phyloP scores from a whole-genome alignment of 2,888 invertebrate genomes.

The Dioctria rufipes region DNA sequence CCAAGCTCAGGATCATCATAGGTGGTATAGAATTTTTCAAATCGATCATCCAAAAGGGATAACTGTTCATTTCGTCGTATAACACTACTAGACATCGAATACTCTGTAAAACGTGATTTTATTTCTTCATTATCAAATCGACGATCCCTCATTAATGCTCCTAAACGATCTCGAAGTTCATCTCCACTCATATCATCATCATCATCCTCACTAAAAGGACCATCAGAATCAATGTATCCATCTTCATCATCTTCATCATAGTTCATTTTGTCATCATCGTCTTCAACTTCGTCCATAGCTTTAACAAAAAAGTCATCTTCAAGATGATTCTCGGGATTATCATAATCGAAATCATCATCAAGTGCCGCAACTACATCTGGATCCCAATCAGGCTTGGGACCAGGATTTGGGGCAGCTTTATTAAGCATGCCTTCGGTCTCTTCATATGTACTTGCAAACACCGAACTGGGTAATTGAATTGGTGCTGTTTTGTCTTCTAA shows the following conservation, averaged over 20 bases:
- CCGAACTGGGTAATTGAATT: conserved; percentile 84
- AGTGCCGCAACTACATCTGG: conserved; percentile 94
- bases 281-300: conserved; percentile 73
- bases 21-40: conserved; percentile 87
- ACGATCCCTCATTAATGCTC: conserved; percentile 71
- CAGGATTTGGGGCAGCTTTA: conserved; percentile 70
- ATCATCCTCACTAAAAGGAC: conserved; percentile 68
- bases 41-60: conserved; percentile 86
- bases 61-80: conserved; percentile 88
- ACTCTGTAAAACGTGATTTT: conserved; percentile 91
- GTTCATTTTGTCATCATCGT: conserved; percentile 61
- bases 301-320: conserved; percentile 94
- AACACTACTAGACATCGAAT: conserved; percentile 94
- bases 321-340: conserved; percentile 85
- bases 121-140: conserved; percentile 80
- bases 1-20: conserved; percentile 94
- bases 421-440: conserved; percentile 81
- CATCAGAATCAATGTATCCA: conserved; percentile 62
- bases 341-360: conserved; percentile 92
- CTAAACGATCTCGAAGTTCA: conserved; percentile 68
- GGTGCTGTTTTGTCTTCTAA: conserved; percentile 62
- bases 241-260: conserved; percentile 60
- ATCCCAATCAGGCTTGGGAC: conserved; percentile 83
- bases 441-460: conserved; percentile 89
- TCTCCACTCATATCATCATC: conserved; percentile 70